Percentiles rank a stretch among this genome's conserved stretches.
phyloP scores from a whole-genome alignment of 2,888 invertebrate genomes.

The Drosophila algonquin region DNA sequence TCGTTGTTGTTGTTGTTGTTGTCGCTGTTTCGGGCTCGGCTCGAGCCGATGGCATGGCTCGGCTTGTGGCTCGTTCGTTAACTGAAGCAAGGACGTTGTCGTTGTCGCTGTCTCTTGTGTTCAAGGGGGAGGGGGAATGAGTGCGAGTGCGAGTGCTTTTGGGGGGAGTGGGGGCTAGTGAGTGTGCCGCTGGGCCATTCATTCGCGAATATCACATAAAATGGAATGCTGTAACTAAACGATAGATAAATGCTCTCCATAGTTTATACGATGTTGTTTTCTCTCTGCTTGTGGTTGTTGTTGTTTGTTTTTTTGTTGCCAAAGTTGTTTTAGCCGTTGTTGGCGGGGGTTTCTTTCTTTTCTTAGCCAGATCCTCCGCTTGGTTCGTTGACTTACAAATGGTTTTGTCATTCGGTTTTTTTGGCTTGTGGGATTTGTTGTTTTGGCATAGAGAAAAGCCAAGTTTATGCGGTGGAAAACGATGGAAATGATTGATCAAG shows the following conservation, averaged over 20 bases:
- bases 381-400: slow-evolving; percentile 75
- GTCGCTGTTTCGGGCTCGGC: slow-evolving; percentile 12
- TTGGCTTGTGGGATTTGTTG: neutral
- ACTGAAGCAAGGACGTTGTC: slow-evolving; percentile 73
- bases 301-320: neutral
- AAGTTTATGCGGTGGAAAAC: no score
- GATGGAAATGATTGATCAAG: no score
- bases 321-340: neutral
- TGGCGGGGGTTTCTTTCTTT: neutral
- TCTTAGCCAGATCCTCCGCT: slow-evolving; percentile 17
- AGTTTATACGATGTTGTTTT: slow-evolving; percentile 8
- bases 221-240: slow-evolving; percentile 46
- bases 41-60: neutral
- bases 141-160: neutral
- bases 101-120: slow-evolving; percentile 39
- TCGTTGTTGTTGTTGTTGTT: slow-evolving; percentile 35
- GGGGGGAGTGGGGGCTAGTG: neutral
- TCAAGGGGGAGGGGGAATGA: no score
- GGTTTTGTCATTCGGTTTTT: slow-evolving; percentile 11
- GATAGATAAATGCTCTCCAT: slow-evolving; percentile 49
- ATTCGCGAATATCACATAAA: slow-evolving; percentile 32
- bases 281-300: neutral
- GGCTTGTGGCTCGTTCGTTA: slow-evolving; percentile 32
- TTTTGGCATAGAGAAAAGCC: no score
- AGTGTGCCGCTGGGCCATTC: slow-evolving; percentile 58